Evolutionary conservation across 2,888 invertebrate species (phyloP).

Genomic region (Rhorus exstirpatorius): DNA sequence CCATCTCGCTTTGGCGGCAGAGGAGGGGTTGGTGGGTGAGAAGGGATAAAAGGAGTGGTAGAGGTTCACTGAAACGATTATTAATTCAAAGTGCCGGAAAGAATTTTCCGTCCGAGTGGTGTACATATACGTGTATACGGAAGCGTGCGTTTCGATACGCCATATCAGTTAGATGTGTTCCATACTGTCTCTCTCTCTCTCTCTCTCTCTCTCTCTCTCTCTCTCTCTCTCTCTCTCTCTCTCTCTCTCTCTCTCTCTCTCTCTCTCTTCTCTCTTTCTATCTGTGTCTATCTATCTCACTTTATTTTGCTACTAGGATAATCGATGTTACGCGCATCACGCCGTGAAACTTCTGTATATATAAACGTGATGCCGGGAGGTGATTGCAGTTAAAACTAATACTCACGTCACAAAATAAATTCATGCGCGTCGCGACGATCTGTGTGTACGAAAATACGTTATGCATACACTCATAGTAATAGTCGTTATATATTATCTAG

Average conservation of each 20-base stretch:
- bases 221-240: constrained; percentile 35
- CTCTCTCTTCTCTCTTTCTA: constrained; percentile 8
- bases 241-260: constrained; percentile 47
- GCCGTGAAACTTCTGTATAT: constrained; percentile 41
- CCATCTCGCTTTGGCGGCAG: constrained; percentile 17
- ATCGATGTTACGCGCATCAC: constrained; percentile 59
- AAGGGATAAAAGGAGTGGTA: neutral
- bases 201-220: constrained; percentile 43
- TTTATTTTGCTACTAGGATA: constrained; percentile 44
- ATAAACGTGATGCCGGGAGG: constrained; percentile 38
- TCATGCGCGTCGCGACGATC: constrained; percentile 37
- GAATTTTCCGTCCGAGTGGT: constrained; percentile 61
- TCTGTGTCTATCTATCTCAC: constrained; percentile 2
- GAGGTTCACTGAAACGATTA: constrained; percentile 56
- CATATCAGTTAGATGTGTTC: constrained; percentile 33
- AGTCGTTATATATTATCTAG: neutral
- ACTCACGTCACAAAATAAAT: constrained; percentile 65
- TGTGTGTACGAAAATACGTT: constrained; percentile 28
- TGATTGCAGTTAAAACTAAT: constrained; percentile 68
- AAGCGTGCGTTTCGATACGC: constrained; percentile 21
- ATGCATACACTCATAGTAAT: neutral
- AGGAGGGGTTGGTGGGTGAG: neutral
- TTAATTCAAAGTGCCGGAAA: constrained; percentile 66
- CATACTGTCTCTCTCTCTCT: constrained; percentile 50
- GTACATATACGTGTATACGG: neutral